Evolutionary conservation across 2,888 invertebrate genomes (phyloP).

Genomic region (Cyclophora punctaria): DNA sequence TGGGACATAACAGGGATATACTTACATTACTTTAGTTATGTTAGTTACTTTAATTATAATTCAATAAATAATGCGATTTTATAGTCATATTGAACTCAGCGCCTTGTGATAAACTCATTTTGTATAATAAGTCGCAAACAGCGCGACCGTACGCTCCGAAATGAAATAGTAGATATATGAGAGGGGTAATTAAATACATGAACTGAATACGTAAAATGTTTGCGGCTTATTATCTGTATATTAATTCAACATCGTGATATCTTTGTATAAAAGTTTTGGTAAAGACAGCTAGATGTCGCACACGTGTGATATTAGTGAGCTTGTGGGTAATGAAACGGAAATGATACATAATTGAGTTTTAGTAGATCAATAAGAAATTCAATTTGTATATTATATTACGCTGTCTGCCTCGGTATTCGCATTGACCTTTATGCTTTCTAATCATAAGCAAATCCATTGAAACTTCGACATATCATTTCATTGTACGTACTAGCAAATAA

Average conservation of each 20-base stretch:
- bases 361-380: too few species aligned
- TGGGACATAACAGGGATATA: too few species aligned
- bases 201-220: slow-evolving; percentile 24
- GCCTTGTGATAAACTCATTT: slow-evolving; percentile 19
- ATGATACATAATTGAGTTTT: too few species aligned
- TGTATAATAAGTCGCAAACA: slow-evolving; percentile 14
- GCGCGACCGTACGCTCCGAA: slow-evolving; percentile 16
- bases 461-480: not conserved
- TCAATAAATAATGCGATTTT: slow-evolving; percentile 7
- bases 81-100: not conserved
- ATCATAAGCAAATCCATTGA: too few species aligned
- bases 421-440: too few species aligned
- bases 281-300: not conserved
- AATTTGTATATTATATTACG: too few species aligned
- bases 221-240: slow-evolving; percentile 1
- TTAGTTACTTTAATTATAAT: slow-evolving; percentile 6
- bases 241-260: not conserved
- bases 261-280: slow-evolving; percentile 1
- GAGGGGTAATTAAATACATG: slow-evolving; percentile 37
- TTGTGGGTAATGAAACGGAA: too few species aligned
- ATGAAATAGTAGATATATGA: slow-evolving; percentile 28
- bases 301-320: too few species aligned
- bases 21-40: too few species aligned
- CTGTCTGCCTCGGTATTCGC: too few species aligned
- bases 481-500: slow-evolving; percentile 4